Conservation (phyloP, 2,888 invertebrate species). For the Pristionchus japonicus region DNA sequence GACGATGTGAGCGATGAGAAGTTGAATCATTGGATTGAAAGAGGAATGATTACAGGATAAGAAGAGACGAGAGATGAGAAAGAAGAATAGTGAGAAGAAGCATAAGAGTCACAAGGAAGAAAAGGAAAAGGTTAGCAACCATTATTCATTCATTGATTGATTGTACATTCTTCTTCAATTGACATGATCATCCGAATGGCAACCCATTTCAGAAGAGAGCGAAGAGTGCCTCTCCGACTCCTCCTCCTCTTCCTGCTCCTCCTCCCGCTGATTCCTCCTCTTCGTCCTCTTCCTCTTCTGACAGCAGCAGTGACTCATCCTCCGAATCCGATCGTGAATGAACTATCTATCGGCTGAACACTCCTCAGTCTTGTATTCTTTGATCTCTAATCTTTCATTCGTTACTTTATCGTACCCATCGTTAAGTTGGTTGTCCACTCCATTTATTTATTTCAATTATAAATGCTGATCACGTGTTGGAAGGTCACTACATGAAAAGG, state of each 20-base stretch:
- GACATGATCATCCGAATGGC: no score
- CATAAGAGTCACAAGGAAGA: constrained; percentile 7
- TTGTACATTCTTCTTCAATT: background rate
- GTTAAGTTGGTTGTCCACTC: background rate
- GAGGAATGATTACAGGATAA: background rate
- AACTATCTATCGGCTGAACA: background rate
- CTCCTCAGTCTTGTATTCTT: background rate
- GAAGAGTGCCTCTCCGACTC: background rate
- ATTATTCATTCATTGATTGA: background rate
- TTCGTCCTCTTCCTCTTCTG: constrained; percentile 33
- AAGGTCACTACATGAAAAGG: background rate
- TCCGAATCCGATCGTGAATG: constrained; percentile 16
- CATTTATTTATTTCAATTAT: background rate
- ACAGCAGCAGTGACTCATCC: constrained; percentile 4
- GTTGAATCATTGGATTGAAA: background rate
- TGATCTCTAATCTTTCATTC: background rate
- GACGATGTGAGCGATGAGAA: background rate
- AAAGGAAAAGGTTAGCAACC: background rate
- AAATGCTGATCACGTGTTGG: background rate
- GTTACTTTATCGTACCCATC: background rate
- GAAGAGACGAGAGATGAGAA: constrained; percentile 21
- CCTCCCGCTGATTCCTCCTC: background rate
- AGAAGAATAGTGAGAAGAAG: constrained; percentile 39
- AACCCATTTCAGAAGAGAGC: background rate
- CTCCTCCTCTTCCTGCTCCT: constrained; percentile 8